Evolutionary conservation across 2,888 invertebrate species (phyloP), one percentile per base, ranked within the genome.

Genomic region (Hipparchia semele): DNA sequence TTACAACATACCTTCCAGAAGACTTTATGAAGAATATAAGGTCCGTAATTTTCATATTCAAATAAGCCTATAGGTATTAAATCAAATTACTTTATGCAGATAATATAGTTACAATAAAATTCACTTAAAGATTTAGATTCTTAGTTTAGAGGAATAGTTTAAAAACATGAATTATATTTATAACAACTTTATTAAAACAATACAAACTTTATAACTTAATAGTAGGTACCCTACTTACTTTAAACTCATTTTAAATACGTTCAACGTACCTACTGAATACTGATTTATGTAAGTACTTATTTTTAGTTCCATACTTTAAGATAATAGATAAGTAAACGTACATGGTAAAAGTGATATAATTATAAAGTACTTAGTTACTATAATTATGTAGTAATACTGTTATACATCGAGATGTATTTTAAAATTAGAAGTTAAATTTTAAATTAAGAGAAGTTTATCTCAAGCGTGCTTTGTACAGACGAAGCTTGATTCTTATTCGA

Each of bases 361-460:
- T 23, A 46, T n/a, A 62, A 39, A 12, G 39, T n/a, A 62, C 61
- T 49, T 23, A 62, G 1, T 23, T 23, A 23, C 23, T 23, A 23
- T 23, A 23, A n/a, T n/a, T n/a, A n/a, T n/a, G 56, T 13, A 56
- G 49, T 62, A 62, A 62, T 62, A 62, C 62, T 62, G 62, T 39
- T 39, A 60, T 39, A 56, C 56, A 56, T 56, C 13, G 56, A 56
- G 13, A 13, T 56, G 56, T 13, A 56, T 12, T 12, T 54, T 7
- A 56, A 56, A 23, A 23, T 23, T 23, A 23, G 23, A 23, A 23
- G 23, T 23, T 23, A 23, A 23, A 23, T 23, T 23, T 23, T 23
- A 23, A 23, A 23, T 23, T 23, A 23, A 23, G 23, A 23, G 23
- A 23, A 23, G 23, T 23, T 23, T 23, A 23, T 23, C 23, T 23